Base-by-base conservation (phyloP, 2,113 vertebrate species). In the Solea solea region DNA sequence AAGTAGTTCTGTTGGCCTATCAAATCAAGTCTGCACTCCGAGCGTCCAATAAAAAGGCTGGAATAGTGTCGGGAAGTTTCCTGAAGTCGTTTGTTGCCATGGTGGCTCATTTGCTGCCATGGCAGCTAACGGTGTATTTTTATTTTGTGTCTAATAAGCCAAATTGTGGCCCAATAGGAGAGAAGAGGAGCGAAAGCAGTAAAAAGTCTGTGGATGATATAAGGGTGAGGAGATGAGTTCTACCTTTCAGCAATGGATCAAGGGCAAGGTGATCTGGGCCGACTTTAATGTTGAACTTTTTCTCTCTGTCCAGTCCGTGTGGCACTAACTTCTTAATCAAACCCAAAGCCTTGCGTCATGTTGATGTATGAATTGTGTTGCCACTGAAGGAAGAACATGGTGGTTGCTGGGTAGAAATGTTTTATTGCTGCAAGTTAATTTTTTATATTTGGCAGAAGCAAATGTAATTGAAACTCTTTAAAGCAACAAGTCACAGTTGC, bases 131-230 rank as follows among this genome's bases (percentile, higher is more conserved):
- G 44, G 89, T 84, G 76, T 86, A 82, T 93, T 88, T 94, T 93
- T 93, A 93, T 93, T 94, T 94, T 93, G 89, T 81, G 75, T 89
- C 84, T 86, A 90, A 91, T 92, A 91, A 93, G 88, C 86, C 88
- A 91, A 92, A 90, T 90, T 89, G 81, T 72, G 80, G 88, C 80
- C 86, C 82, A 90, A 90, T 90, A 60, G 85, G 83, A 88, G 70
- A 57, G 48, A 80, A 81, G 83, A 53, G 61, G 60, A 81, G 77
- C 85, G 86, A 54, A 80, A 76, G 88, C 89, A 75, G 73, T 94
- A 93, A 93, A 93, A 90, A 85, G 80, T 88, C 86, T 85, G 72
- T 63, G 40, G 83, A 86, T 86, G 89, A 91, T 85, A 83, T 92
- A 92, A 89, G 89, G 90, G 74, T 61, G 74, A 27, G 40, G 66